Base-by-base conservation (phyloP, 2,888 invertebrate genomes). In the Seira sanloemensis region DNA sequence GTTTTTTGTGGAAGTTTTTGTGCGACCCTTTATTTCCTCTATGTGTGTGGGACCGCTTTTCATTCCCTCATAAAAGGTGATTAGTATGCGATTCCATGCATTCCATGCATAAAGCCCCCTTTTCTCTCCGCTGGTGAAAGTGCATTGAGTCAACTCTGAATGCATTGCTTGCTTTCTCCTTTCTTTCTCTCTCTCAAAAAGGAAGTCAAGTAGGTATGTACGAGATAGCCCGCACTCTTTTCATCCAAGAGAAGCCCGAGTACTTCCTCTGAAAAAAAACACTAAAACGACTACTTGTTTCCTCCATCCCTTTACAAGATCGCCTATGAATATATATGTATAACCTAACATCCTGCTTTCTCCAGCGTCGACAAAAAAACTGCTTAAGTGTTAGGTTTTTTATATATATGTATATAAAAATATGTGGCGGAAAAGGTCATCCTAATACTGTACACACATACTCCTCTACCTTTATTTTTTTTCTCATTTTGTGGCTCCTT, bases 281-380 rank as follows among this genome's bases (percentile, higher is more conserved):
- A 75, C 71, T 65, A 81, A n/a, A 81, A 81, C 76, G 76, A 76
- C 74, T n/a, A n/a, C n/a, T 80, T 80, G 80, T 69, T 75, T 80
- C 80, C 80, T 80, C 54, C 54, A 50, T 50, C 16, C 50, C 50
- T 50, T 18, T 50, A 50, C n/a, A n/a, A n/a, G n/a, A n/a, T n/a
- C n/a, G n/a, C 50, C 50, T 50, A 50, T n/a, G 16, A 18, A 50
- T 18, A n/a, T n/a, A n/a, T n/a, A n/a, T n/a, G n/a, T n/a, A 50
- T 50, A 50, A n/a, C 50, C 12, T 50, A 50, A 50, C 50, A 50
- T 50, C 50, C 50, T 2, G 50, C 50, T 50, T 50, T 50, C 16
- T n/a, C n/a, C n/a, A n/a, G 5, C 50, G 50, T 50, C 50, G 5
- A 50, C 50, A 50, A 50, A 50, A 50, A 50, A 50, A 50, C n/a